Evolutionary conservation across 2,797 vertebrate species (phyloP), one percentile per base, ranked within the genome.

Genomic region (Lagocephalus sceleratus): DNA sequence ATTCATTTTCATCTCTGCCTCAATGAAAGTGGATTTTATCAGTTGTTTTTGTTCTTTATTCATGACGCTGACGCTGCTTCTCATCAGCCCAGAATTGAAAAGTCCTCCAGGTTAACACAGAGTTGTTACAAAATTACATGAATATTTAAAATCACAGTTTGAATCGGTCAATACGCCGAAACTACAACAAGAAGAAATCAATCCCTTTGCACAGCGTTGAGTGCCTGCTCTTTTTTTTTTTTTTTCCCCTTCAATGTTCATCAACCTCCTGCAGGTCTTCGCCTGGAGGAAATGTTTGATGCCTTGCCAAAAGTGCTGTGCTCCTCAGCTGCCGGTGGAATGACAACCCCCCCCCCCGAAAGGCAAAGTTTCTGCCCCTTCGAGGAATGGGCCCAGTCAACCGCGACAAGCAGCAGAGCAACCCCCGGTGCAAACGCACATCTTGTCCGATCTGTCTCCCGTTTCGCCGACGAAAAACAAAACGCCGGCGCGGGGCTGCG

Each of bases 331-430:
- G 75, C 83, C 84, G 76, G 40, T 78, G 73, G 70, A 73, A 81
- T 79, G 81, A 81, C 73, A 71, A 76, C 85, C 80, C 75, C 58
- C 67, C 79, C 32, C n/a, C 40, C 40, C 75, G 68, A 70, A 50
- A 76, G 81, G 85, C 74, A 70, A 81, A 65, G 70, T 66, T n/a
- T 82, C 73, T 74, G 75, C 78, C 79, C 78, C 82, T 89, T 81
- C 75, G 73, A 85, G 76, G 63, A 78, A 77, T 44, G 57, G 79
- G 66, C 61, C 60, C 38, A 75, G 78, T 70, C 65, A 62, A 71
- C 72, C 76, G 59, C 75, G 78, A 78, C 73, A 68, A 79, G 66
- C 75, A 50, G 9, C 16, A 7, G 40, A 19, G 40, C 9, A 12
- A 42, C 16, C 15, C 16, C 8, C n/a, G 15, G 40, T n/a, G 40